phyloP scores from a whole-genome alignment of 2,888 invertebrate species.

The Xylophagus ater region DNA sequence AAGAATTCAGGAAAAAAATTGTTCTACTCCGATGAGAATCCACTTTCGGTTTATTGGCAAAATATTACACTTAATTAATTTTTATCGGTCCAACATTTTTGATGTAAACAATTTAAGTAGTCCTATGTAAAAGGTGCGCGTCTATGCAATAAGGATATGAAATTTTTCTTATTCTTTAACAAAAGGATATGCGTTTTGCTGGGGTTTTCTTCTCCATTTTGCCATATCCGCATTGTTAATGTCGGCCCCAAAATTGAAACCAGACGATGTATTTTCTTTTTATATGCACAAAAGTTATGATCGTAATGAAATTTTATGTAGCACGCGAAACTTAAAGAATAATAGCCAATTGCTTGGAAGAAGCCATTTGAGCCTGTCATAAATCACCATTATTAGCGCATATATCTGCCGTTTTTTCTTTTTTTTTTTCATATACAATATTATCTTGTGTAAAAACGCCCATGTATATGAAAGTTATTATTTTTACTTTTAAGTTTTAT shows the following conservation, averaged over 20 bases:
- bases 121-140: not conserved
- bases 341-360: slow-evolving; percentile 18
- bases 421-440: not conserved
- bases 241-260: too few species aligned
- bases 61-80: slow-evolving; percentile 19
- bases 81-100: slow-evolving; percentile 16
- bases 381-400: slow-evolving; percentile 17
- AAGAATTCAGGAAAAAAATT: too few species aligned
- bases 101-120: slow-evolving; percentile 14
- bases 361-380: slow-evolving; percentile 16
- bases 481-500: too few species aligned
- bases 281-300: slow-evolving; percentile 17
- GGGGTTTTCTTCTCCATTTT: too few species aligned
- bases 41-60: slow-evolving; percentile 17
- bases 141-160: too few species aligned
- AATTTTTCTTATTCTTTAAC: too few species aligned
- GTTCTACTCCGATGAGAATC: slow-evolving; percentile 12
- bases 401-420: slow-evolving; percentile 13
- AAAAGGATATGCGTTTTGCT: too few species aligned
- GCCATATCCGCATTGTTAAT: too few species aligned
- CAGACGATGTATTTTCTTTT: too few species aligned
- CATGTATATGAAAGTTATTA: too few species aligned
- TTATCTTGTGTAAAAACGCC: too few species aligned
- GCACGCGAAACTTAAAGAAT: slow-evolving; percentile 17
- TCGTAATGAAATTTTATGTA: slow-evolving; percentile 19